Evolutionary conservation across 2,888 invertebrate species (phyloP), one percentile per base, ranked within the genome.

Genomic region (Drosophila leonis): DNA sequence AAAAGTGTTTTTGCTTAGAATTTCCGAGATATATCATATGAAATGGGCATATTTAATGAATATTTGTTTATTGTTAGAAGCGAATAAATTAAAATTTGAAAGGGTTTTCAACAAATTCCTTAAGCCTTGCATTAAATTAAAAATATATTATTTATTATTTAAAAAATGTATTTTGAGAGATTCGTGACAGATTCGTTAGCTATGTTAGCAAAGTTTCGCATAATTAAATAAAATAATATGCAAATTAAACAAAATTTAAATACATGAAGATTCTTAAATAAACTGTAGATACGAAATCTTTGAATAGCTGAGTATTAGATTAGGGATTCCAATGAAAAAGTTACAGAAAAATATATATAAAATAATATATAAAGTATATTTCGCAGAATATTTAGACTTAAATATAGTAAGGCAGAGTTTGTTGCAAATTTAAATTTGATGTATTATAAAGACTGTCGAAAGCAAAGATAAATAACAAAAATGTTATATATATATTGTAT

Each of bases 201-300:
- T 48, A 4, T 18, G 7, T 31, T 49, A 8, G 31, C 48, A 29
- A 4, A 2, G 31, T 31, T 31, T 49, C 7, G 29, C 49, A 31
- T 49, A 8, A 49, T 49, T 49, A 49, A 49, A 18, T 49, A 49
- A 49, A 33, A 49, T 49, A 49, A 49, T 49, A 49, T 49, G 18
- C 4, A 4, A 18, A 49, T 18, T 13, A 18, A 13, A 44, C 8
- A n/a, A 20, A 33, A 49, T 31, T 13, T 2, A 12, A 49, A 20
- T 33, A 7, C 7, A 12, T 4, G 7, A 31, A 49, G 12, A 31
- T 18, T 31, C 13, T 13, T 8, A 3, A 31, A 5, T 10, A n/a
- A 12, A 48, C 1, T n/a, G 9, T n/a, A 10, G 1, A 15, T 46
- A 15, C 10, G n/a, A 48, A 48, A 29, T 29, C 46, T 27, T 29